Evolutionary conservation across 2,113 vertebrate species (phyloP).

Genomic region (Syrmaticus mikado): DNA sequence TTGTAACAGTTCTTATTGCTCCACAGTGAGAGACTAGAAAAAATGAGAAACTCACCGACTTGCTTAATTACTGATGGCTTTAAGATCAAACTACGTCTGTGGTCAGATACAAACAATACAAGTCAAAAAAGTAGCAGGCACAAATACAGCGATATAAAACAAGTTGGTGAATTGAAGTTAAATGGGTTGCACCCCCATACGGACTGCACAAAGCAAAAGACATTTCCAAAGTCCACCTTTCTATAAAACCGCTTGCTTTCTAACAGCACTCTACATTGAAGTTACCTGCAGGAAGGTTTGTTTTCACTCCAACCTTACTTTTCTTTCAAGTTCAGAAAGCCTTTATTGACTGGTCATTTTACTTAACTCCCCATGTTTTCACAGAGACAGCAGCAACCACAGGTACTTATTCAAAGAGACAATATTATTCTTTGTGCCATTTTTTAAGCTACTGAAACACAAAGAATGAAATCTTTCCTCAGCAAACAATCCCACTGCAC

Average conservation of each 20-base stretch:
- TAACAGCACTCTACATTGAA: not conserved
- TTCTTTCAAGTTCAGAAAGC: not conserved
- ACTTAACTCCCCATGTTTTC: not conserved
- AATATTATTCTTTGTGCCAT: not conserved
- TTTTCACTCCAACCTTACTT: not conserved
- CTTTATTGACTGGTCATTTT: not conserved
- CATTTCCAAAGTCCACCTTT: not conserved
- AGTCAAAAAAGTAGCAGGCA: not conserved
- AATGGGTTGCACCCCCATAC: not conserved
- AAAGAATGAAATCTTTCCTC: not conserved
- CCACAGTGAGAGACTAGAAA: not conserved
- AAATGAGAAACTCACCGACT: not conserved
- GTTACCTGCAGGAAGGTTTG: rapidly evolving
- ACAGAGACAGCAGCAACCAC: not conserved
- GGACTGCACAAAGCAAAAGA: not conserved
- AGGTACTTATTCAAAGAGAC: not conserved
- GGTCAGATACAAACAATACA: not conserved
- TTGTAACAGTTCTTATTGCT: not conserved
- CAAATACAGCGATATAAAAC: not conserved
- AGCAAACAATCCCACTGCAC: not conserved
- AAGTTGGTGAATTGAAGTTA: not conserved
- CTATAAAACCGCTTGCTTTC: not conserved
- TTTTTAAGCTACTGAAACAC: not conserved
- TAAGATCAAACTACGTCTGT: not conserved
- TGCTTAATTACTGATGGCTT: not conserved